Evolutionary conservation across 2,888 invertebrate genomes (phyloP).

Genomic region (Drosophila demipolita): DNA sequence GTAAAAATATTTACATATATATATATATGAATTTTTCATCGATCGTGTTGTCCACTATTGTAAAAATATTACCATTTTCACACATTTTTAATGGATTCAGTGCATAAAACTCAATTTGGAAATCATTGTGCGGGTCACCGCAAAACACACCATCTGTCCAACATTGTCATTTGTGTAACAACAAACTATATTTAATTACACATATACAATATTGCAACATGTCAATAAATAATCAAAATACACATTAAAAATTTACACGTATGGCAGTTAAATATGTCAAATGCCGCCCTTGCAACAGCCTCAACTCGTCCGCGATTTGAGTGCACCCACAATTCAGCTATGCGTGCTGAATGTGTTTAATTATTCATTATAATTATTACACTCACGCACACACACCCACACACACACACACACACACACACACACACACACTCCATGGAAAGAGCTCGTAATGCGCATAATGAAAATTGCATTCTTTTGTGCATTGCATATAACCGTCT

Average conservation of each 20-base stretch:
- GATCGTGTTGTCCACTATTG: background rate
- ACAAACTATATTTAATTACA: slow-evolving; percentile 4
- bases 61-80: background rate
- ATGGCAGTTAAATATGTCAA: slow-evolving; percentile 12
- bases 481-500: background rate
- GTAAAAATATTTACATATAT: background rate
- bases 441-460: background rate
- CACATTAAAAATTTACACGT: background rate
- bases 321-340: slow-evolving; percentile 24
- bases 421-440: background rate
- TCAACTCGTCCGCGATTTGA: slow-evolving; percentile 7
- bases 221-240: slow-evolving; percentile 23
- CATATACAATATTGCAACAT: slow-evolving; percentile 3
- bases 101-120: background rate
- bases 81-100: background rate
- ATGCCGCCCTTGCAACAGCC: background rate
- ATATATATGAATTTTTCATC: background rate
- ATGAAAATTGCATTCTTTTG: slow-evolving; percentile 12
- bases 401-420: background rate
- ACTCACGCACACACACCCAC: background rate
- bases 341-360: slow-evolving; percentile 24
- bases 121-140: background rate
- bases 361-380: slow-evolving; percentile 40
- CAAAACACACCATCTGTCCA: background rate
- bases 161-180: background rate